A percentile compares a stretch with the other conserved stretches of the same genome.
Evolutionary conservation across 2,113 vertebrate species (phyloP).

Genomic region (Picathartes gymnocephalus): DNA sequence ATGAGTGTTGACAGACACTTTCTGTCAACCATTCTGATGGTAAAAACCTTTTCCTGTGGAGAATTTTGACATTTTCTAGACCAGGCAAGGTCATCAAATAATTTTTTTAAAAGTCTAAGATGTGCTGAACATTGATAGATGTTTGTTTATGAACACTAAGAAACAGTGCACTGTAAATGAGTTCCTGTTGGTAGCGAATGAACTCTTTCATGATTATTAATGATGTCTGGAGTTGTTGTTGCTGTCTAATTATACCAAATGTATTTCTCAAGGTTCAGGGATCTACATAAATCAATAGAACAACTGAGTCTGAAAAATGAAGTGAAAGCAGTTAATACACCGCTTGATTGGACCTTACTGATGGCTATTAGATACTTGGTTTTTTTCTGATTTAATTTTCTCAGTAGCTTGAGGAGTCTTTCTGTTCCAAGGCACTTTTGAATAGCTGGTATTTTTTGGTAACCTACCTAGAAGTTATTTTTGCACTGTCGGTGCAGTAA

Average conservation of each 20-base stretch:
- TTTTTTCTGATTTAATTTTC: not conserved
- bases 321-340: slow-evolving; percentile 17
- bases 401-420: not conserved
- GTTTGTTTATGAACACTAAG: not conserved
- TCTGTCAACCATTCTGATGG: not conserved
- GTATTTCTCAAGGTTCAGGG: slow-evolving; percentile 9
- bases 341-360: not conserved
- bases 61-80: not conserved
- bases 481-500: not conserved
- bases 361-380: not conserved
- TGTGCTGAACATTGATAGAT: not conserved
- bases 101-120: not conserved
- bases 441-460: not conserved
- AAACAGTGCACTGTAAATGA: not conserved
- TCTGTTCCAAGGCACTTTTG: not conserved
- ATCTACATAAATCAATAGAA: slow-evolving; percentile 27
- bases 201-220: slow-evolving; percentile 17
- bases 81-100: not conserved
- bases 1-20: not conserved
- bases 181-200: not conserved
- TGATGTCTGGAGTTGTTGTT: not conserved
- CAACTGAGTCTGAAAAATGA: slow-evolving; percentile 15
- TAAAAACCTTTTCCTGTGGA: not conserved
- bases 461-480: slow-evolving; percentile 22
- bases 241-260: slow-evolving; percentile 26